These are phyloP conservation scores for Parapristionchus giblindavisi DNA, from an alignment of 2,888 invertebrate species.

Conservation along the genomic window DNA sequence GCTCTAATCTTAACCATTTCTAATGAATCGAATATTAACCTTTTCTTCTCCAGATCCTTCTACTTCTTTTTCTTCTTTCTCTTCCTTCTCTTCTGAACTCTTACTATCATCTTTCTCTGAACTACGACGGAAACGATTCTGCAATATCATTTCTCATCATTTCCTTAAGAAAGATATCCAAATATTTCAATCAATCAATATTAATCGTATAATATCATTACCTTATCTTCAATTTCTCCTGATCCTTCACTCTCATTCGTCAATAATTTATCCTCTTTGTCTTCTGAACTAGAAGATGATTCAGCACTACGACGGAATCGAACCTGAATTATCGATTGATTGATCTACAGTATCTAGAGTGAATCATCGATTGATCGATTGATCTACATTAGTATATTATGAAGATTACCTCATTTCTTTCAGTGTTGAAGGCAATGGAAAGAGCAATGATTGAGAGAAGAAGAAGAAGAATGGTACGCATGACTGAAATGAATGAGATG, in stretches of 20 bases:
- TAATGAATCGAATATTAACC: no score
- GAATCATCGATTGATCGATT: not conserved
- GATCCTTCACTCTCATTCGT: not conserved
- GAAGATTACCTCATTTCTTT: not conserved
- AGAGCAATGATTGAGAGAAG: not conserved
- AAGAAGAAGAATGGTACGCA: conserved; percentile 24
- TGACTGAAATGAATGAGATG: conserved; percentile 9
- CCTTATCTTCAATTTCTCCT: not conserved
- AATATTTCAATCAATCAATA: not conserved
- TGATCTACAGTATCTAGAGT: not conserved
- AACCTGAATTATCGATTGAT: not conserved
- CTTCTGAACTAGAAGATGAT: not conserved
- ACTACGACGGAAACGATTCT: not conserved
- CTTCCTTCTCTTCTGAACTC: not conserved
- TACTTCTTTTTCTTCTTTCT: not conserved
- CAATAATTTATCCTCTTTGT: no score
- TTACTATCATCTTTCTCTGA: not conserved
- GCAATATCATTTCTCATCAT: not conserved
- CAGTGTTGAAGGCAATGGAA: not conserved
- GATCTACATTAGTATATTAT: not conserved
- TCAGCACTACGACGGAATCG: not conserved
- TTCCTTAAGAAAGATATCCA: not conserved
- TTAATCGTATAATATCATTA: not conserved
- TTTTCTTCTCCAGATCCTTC: conserved; percentile 20
- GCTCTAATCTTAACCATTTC: no score